Percentiles rank a stretch among this genome's conserved stretches.
These are phyloP conservation scores for Spatulosminthurus flaviceps DNA, from an alignment of 2,888 invertebrate species.

Conservation along the genomic window DNA sequence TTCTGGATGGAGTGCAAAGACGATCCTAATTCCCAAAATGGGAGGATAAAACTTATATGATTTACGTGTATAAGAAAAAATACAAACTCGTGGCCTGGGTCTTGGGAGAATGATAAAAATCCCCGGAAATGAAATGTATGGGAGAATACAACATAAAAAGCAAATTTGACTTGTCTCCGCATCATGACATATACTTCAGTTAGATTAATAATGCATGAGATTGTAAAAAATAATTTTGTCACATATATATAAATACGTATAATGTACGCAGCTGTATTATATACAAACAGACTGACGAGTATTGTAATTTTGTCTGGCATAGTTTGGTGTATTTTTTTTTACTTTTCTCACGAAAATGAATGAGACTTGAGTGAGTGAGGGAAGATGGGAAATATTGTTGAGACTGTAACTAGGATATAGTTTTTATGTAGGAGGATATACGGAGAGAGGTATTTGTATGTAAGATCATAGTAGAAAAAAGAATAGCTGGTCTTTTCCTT, in stretches of 20 bases:
- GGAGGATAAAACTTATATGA: too few species aligned
- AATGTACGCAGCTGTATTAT: too few species aligned
- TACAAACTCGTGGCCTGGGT: background rate
- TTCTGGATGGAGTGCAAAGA: too few species aligned
- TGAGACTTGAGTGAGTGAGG: conserved; percentile 22
- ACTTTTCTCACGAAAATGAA: background rate
- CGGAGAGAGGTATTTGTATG: too few species aligned
- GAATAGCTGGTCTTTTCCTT: conserved; percentile 12
- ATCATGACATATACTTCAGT: conserved; percentile 21
- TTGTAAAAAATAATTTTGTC: conserved; percentile 33
- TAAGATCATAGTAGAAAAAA: background rate
- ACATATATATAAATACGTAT: too few species aligned
- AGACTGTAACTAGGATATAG: background rate
- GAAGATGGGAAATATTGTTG: background rate
- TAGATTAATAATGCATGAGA: conserved; percentile 38
- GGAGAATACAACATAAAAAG: background rate
- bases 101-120: background rate
- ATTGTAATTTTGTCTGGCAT: too few species aligned
- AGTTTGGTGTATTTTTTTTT: too few species aligned
- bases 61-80: too few species aligned
- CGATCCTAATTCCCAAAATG: too few species aligned
- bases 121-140: background rate
- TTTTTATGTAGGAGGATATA: too few species aligned
- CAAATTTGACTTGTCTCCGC: conserved; percentile 33
- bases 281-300: too few species aligned